Percentiles rank a stretch among this genome's conserved stretches.
phyloP scores from a whole-genome alignment of 2,797 vertebrate genomes.

The Chelon labrosus region DNA sequence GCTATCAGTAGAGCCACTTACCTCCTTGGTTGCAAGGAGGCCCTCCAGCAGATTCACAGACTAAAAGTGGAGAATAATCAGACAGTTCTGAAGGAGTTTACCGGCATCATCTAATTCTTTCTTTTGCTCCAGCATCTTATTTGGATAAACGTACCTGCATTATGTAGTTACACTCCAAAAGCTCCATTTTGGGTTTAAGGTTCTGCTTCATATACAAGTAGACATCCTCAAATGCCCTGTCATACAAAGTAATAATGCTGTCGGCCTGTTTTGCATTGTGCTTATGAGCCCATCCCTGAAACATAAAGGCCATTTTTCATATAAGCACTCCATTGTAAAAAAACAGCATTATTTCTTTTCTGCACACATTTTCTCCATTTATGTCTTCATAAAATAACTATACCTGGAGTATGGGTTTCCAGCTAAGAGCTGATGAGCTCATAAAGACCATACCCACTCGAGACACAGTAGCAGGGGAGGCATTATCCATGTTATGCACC shows the following conservation, averaged over 20 bases:
- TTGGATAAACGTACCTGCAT: slow-evolving; percentile 73
- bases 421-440: slow-evolving; percentile 92
- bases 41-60: slow-evolving; percentile 88
- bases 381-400: slow-evolving; percentile 16
- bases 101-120: neutral
- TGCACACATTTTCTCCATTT: neutral
- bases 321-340: neutral
- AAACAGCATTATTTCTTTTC: neutral
- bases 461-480: slow-evolving; percentile 94
- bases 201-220: slow-evolving; percentile 85
- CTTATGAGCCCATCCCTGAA: slow-evolving; percentile 88
- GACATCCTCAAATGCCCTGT: slow-evolving; percentile 81
- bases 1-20: slow-evolving; percentile 71
- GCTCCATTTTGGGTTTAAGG: slow-evolving; percentile 86
- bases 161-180: slow-evolving; percentile 88
- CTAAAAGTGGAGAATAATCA: slow-evolving; percentile 34
- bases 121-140: neutral
- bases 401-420: slow-evolving; percentile 93
- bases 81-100: slow-evolving; percentile 14
- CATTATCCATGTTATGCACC: slow-evolving; percentile 94
- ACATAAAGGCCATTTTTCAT: slow-evolving; percentile 37
- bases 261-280: slow-evolving; percentile 79
- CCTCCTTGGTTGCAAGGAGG: slow-evolving; percentile 88
- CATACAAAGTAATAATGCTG: slow-evolving; percentile 79
- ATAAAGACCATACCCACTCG: slow-evolving; percentile 95